These are phyloP conservation scores for Eilema sororculum DNA, from an alignment of 2,888 invertebrate genomes.

Conservation along the genomic window DNA sequence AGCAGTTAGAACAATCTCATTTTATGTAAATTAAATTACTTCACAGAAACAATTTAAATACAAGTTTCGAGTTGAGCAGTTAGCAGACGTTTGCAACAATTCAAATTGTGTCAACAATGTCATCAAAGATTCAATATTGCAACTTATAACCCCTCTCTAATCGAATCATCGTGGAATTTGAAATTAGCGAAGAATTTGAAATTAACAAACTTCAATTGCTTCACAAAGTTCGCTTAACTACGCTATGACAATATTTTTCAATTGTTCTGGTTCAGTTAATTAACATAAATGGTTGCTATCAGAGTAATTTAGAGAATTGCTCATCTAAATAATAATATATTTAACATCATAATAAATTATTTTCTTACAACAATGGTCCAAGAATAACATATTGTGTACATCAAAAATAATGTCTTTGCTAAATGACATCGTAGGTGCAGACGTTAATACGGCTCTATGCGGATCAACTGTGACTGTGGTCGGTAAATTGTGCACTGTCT, in stretches of 20 bases:
- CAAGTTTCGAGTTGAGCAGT: not conserved
- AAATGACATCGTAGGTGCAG: no score
- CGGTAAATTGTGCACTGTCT: no score
- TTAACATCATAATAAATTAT: no score
- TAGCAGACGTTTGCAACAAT: constrained; percentile 8
- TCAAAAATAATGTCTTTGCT: no score
- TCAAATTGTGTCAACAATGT: constrained; percentile 10
- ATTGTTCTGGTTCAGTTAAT: not conserved
- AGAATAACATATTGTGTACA: no score
- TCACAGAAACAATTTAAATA: constrained; percentile 5
- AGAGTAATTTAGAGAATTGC: no score
- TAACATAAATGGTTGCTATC: not conserved
- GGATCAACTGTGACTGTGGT: no score
- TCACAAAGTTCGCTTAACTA: not conserved
- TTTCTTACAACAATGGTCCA: no score
- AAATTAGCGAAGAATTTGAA: not conserved
- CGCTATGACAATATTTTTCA: not conserved
- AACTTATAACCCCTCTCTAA: not conserved
- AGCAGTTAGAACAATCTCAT: not conserved
- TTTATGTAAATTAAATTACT: constrained; percentile 2
- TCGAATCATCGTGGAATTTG: not conserved
- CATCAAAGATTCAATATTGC: constrained; percentile 4
- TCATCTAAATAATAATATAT: no score
- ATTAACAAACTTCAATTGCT: not conserved
- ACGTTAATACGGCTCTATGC: no score